A percentile compares a stretch with the other conserved stretches of the same genome.
phyloP scores from a whole-genome alignment of 1,140 invertebrate genomes.

The Drosophila sp. region DNA sequence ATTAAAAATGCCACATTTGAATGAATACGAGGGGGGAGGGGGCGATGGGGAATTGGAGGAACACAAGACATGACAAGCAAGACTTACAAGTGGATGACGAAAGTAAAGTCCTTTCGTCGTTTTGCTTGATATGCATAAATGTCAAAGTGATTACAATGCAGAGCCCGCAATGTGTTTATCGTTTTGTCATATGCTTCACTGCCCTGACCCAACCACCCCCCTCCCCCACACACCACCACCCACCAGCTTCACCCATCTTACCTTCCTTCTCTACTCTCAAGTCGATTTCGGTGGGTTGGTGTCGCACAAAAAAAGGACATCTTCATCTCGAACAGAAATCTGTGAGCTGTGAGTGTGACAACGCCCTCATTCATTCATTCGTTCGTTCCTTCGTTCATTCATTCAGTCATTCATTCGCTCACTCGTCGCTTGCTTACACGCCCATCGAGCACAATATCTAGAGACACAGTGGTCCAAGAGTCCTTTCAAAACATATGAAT shows the following conservation, averaged over 20 bases:
- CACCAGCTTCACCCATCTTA: not conserved
- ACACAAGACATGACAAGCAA: conserved; percentile 13
- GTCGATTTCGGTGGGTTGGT: no score
- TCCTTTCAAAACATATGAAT: not conserved
- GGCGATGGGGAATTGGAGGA: not conserved
- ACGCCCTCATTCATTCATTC: conserved; percentile 51
- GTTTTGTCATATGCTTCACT: conserved; percentile 70
- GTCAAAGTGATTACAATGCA: conserved; percentile 82
- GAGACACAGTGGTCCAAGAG: conserved; percentile 22
- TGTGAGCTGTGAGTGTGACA: conserved; percentile 60
- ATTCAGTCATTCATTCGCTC: conserved; percentile 65
- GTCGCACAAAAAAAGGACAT: conserved; percentile 32
- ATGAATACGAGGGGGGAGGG: conserved; percentile 40
- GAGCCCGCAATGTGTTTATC: conserved; percentile 75
- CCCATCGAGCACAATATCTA: conserved; percentile 69
- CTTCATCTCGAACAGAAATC: conserved; percentile 28
- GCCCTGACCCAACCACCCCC: conserved; percentile 18
- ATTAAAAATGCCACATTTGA: conserved; percentile 78
- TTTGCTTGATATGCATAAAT: conserved; percentile 80
- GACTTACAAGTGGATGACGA: conserved; percentile 33
- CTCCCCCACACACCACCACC: no score
- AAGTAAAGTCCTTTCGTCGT: conserved; percentile 44
- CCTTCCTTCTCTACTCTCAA: not conserved
- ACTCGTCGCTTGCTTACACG: conserved; percentile 77
- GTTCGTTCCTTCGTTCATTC: conserved; percentile 40